A percentile compares a stretch with the other conserved stretches of the same genome.
Conservation (phyloP, 2,113 vertebrate species). For the Triplophysa rosa region DNA sequence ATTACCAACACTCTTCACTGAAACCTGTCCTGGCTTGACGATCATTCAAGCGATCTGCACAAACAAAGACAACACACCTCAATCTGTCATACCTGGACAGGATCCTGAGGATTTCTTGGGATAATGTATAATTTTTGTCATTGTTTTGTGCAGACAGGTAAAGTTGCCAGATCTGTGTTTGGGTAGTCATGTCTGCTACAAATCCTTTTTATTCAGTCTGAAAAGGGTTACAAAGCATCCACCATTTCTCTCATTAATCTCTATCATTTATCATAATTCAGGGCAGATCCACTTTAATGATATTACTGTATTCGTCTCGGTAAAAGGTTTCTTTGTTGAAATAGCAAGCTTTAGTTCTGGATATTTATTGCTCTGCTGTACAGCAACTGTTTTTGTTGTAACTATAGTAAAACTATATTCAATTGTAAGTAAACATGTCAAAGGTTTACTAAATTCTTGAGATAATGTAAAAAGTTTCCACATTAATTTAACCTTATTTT, state of each 20-base stretch:
- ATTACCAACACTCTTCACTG: background rate
- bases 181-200: background rate
- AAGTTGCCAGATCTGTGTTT: background rate
- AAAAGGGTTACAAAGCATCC: background rate
- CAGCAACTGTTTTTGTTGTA: background rate
- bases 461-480: no score
- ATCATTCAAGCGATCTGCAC: background rate
- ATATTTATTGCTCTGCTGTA: background rate
- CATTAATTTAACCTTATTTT: background rate
- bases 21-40: slow-evolving; percentile 13
- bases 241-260: background rate
- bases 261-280: background rate
- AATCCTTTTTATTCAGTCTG: slow-evolving; percentile 13
- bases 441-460: no score
- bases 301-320: background rate
- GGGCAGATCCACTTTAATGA: background rate
- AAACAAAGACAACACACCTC: background rate
- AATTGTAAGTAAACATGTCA: background rate
- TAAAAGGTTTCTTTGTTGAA: slow-evolving; percentile 1
- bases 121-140: background rate
- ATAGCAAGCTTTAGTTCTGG: background rate
- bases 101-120: background rate
- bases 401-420: background rate
- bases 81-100: background rate
- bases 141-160: background rate